A percentile compares a stretch with the other conserved stretches of the same genome.
Conservation (phyloP, 2,113 vertebrate genomes). For the Takifugu bimaculatus region DNA sequence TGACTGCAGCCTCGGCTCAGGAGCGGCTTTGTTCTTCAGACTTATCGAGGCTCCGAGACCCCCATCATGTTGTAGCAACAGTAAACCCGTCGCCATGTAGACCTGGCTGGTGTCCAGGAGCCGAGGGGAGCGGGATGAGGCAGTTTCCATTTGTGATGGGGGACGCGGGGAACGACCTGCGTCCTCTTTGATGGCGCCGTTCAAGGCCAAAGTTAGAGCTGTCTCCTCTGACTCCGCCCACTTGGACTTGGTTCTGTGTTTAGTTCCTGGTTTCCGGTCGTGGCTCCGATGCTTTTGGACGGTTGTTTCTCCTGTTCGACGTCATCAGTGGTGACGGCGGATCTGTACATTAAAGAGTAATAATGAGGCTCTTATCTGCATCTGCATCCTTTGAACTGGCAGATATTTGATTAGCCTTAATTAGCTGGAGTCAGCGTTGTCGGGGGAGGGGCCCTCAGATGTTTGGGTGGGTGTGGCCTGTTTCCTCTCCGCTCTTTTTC, state of each 20-base stretch:
- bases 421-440: constrained; percentile 34
- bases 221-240: too few species aligned
- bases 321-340: constrained; percentile 5
- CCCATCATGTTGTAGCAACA: constrained; percentile 48
- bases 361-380: constrained; percentile 17
- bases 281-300: neutral
- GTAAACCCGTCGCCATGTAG: constrained; percentile 62
- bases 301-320: constrained; percentile 25
- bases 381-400: constrained; percentile 59
- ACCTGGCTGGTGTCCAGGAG: constrained; percentile 36
- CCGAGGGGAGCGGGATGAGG: neutral
- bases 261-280: neutral
- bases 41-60: neutral
- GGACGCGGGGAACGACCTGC: too few species aligned
- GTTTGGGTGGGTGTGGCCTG: constrained; percentile 3
- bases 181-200: too few species aligned
- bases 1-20: neutral
- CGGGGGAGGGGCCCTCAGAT: constrained; percentile 3
- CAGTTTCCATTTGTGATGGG: too few species aligned
- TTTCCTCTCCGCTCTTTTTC: constrained; percentile 35
- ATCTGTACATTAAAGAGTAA: constrained; percentile 33
- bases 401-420: constrained; percentile 66
- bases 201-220: too few species aligned
- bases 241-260: neutral
- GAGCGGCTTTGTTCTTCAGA: constrained; percentile 2